Conservation (phyloP, 2,797 vertebrate genomes). For the Chaenodraco wilsoni region DNA sequence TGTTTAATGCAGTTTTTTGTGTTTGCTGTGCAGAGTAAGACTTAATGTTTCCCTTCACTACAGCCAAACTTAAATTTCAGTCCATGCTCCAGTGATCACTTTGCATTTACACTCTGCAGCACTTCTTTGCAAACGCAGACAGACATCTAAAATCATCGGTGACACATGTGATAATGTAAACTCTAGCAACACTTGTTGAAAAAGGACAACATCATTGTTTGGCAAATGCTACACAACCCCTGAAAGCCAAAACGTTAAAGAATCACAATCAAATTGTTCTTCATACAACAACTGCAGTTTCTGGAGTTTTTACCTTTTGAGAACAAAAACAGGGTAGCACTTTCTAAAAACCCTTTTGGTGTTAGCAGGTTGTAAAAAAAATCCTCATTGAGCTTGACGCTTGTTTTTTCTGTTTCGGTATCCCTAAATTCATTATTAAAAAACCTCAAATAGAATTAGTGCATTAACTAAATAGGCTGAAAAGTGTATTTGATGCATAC, state of each 20-base stretch:
- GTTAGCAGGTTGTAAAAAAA: not conserved
- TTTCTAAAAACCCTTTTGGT: not conserved
- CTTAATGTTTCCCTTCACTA: conserved; percentile 76
- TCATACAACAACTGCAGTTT: not conserved
- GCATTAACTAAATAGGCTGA: not conserved
- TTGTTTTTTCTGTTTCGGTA: not conserved
- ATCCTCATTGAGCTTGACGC: not conserved
- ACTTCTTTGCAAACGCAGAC: conserved; percentile 43
- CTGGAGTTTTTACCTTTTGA: not conserved
- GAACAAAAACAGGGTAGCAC: not conserved
- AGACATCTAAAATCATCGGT: conserved; percentile 39
- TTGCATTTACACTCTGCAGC: conserved; percentile 55
- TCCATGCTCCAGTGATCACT: conserved; percentile 60
- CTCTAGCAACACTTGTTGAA: not conserved
- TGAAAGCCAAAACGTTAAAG: not conserved
- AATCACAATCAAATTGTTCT: not conserved
- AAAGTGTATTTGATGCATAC: not conserved
- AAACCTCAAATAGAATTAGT: not conserved
- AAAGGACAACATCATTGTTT: not conserved
- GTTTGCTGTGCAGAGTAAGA: conserved; percentile 65
- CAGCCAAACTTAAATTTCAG: conserved; percentile 70
- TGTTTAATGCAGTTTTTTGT: conserved; percentile 75
- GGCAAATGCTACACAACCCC: not conserved
- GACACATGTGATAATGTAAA: conserved; percentile 26
- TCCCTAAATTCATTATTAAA: no score